A percentile compares a stretch with the other conserved stretches of the same genome.
These are phyloP conservation scores for Amphiura filiformis DNA, from an alignment of 35 echinoderm and acorn worm genomes.

Conservation along the genomic window DNA sequence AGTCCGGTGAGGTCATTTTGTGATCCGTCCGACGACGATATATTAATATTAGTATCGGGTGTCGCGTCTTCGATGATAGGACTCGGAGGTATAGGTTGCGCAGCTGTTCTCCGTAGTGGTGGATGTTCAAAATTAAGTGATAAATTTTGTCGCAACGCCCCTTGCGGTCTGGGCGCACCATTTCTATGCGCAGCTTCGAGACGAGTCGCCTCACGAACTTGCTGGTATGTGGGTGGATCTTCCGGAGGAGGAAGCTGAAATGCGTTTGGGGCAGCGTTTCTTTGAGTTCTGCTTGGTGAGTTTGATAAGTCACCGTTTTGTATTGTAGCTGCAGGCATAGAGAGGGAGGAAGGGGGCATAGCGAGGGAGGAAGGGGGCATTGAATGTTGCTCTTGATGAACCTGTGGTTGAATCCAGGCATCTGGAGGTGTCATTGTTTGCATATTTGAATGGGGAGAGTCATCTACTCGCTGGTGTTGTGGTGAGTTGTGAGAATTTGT, in stretches of 20 bases:
- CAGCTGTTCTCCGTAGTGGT: conserved; percentile 35
- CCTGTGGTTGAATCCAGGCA: no score
- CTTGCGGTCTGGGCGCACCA: not conserved
- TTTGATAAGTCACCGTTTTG: no score
- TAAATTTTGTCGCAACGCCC: conserved; percentile 45
- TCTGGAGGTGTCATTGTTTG: no score
- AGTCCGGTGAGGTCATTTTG: not conserved
- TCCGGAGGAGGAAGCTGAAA: conserved; percentile 32
- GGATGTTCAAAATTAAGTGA: conserved; percentile 73
- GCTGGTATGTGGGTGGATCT: conserved; percentile 69
- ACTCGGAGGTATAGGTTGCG: conserved; percentile 55
- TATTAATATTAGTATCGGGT: not conserved
- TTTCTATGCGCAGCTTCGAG: conserved; percentile 15
- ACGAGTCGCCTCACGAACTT: conserved; percentile 60
- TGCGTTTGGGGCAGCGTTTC: not conserved
- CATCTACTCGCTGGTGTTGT: no score
- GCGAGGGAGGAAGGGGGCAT: not conserved
- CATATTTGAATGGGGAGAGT: no score
- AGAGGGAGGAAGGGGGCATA: not conserved
- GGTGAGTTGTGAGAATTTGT: no score
- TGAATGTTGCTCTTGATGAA: no score
- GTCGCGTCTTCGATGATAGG: conserved; percentile 51
- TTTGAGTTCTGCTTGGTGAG: not conserved
- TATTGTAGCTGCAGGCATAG: conserved; percentile 16
- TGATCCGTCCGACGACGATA: not conserved